Evolutionary conservation across 2,888 invertebrate genomes (phyloP).

Genomic region (Drosophila niveifrons): DNA sequence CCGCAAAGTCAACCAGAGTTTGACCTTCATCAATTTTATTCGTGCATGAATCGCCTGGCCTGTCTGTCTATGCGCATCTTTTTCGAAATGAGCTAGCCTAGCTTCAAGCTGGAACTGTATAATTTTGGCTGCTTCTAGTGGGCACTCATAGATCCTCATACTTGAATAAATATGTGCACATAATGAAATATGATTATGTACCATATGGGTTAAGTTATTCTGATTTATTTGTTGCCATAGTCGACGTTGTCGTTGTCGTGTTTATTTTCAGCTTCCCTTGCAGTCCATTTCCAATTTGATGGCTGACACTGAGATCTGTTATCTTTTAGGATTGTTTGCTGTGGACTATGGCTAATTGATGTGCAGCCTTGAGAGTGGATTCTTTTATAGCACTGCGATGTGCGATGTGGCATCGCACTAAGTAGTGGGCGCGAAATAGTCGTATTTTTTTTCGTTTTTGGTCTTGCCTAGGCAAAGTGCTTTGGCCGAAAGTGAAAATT

Average conservation of each 20-base stretch:
- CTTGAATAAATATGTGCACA: constrained; percentile 43
- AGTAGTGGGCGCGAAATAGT: constrained; percentile 49
- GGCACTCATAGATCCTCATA: constrained; percentile 15
- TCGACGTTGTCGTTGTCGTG: constrained; percentile 1
- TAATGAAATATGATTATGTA: constrained; percentile 63
- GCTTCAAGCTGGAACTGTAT: constrained; percentile 30
- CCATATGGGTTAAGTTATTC: constrained; percentile 59
- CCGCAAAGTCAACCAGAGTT: constrained; percentile 74
- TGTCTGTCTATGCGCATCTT: constrained; percentile 61
- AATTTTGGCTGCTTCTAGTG: constrained; percentile 24
- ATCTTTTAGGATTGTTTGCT: not conserved
- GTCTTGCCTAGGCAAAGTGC: constrained; percentile 7
- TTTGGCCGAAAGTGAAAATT: constrained; percentile 55
- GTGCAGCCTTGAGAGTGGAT: not conserved
- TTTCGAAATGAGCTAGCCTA: constrained; percentile 49
- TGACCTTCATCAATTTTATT: constrained; percentile 76
- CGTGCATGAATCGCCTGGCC: constrained; percentile 65
- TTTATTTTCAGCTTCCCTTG: constrained; percentile 18
- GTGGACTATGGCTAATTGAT: constrained; percentile 27
- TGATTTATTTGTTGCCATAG: constrained; percentile 47
- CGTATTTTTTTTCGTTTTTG: not conserved
- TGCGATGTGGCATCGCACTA: constrained; percentile 22
- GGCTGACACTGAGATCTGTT: constrained; percentile 12
- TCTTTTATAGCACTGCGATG: constrained; percentile 17
- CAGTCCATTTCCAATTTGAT: constrained; percentile 20